Conservation (phyloP, 92 coral and sea anemone species). For the Bergia sp. region DNA sequence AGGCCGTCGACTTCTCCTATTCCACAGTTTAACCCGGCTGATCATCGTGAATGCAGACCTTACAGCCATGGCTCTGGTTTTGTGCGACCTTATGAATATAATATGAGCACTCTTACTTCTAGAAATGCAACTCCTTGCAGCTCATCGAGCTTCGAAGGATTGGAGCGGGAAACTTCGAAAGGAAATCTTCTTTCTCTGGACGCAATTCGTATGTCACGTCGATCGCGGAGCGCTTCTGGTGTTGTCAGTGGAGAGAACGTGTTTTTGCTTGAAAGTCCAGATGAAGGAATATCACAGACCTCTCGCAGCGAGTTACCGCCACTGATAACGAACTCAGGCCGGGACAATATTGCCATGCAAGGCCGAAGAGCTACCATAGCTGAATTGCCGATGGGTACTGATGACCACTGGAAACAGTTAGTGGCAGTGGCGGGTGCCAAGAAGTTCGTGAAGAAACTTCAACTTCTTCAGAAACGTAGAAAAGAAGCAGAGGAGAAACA, state of each 20-base stretch:
- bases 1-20: slow-evolving; percentile 30
- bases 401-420: neutral
- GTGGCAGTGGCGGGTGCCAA: slow-evolving; percentile 14
- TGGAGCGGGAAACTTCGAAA: slow-evolving; percentile 23
- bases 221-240: slow-evolving; percentile 5
- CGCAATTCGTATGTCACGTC: neutral
- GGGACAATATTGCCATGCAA: neutral
- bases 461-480: neutral
- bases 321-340: neutral
- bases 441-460: slow-evolving; percentile 19
- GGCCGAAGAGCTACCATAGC: slow-evolving; percentile 8
- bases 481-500: neutral
- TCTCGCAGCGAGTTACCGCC: slow-evolving; percentile 1
- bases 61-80: slow-evolving; percentile 1
- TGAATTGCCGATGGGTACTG: neutral
- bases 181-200: slow-evolving; percentile 28
- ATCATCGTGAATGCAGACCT: neutral
- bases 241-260: neutral
- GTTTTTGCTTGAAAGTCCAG: neutral
- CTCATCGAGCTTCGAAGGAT: neutral
- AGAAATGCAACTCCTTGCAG: slow-evolving; percentile 19
- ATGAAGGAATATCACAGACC: neutral
- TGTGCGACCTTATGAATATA: neutral
- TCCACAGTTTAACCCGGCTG: neutral
- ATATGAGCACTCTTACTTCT: neutral